Percentiles rank a stretch among this genome's conserved stretches.
These are phyloP conservation scores for Coccyzus lansbergi DNA, from an alignment of 2,797 vertebrate genomes.

Conservation along the genomic window DNA sequence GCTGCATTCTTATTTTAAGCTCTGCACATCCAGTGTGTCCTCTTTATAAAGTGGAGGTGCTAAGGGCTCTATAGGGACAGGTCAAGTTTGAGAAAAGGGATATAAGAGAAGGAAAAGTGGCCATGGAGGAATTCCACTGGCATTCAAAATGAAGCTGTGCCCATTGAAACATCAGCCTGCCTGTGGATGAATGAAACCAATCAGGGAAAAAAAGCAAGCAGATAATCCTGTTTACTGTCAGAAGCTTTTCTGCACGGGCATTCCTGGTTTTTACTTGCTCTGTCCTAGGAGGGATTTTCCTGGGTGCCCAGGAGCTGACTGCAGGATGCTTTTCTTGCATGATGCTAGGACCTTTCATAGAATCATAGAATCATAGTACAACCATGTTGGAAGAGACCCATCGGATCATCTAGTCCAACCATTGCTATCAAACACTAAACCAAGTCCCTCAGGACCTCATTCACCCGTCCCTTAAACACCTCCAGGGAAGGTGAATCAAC, in stretches of 20 bases:
- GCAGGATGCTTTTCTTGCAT: not conserved
- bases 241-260: not conserved
- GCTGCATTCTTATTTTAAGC: not conserved
- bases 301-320: too few relatives aligned
- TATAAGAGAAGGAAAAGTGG: not conserved
- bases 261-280: not conserved
- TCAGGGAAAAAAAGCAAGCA: not conserved
- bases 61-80: accelerated
- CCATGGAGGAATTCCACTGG: not conserved
- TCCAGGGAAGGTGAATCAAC: too few relatives aligned
- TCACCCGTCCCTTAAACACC: too few relatives aligned
- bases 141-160: not conserved
- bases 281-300: not conserved
- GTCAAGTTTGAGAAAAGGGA: not conserved
- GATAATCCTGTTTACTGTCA: not conserved
- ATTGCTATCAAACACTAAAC: too few relatives aligned
- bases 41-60: not conserved
- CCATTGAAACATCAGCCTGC: not conserved
- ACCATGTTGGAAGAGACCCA: too few relatives aligned
- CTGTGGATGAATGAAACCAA: not conserved
- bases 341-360: not conserved
- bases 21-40: not conserved
- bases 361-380: too few relatives aligned
- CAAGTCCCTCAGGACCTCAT: too few relatives aligned
- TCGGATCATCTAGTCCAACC: too few relatives aligned